These are phyloP conservation scores for Drosophila ohnishii DNA, from an alignment of 1,140 invertebrate species.

Conservation along the genomic window DNA sequence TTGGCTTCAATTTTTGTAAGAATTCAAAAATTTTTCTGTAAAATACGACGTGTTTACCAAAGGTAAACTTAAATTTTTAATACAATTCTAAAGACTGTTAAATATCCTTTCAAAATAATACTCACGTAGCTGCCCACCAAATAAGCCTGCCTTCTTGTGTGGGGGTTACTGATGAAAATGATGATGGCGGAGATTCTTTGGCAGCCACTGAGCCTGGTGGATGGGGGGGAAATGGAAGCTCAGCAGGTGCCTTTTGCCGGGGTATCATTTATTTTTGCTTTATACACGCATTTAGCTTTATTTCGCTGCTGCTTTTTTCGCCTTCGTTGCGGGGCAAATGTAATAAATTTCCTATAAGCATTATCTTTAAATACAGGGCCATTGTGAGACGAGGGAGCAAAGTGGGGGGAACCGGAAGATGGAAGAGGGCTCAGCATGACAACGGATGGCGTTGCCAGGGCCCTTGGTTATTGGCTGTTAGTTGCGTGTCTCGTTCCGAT, in stretches of 20 bases:
- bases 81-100: background rate
- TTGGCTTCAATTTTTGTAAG: too few species aligned
- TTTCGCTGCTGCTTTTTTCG: slow-evolving; percentile 32
- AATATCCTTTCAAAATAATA: background rate
- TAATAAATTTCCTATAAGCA: slow-evolving; percentile 73
- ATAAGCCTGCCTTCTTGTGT: background rate
- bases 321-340: slow-evolving; percentile 44
- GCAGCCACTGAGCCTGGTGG: background rate
- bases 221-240: slow-evolving; percentile 7
- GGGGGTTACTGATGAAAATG: slow-evolving; percentile 32
- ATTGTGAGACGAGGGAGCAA: slow-evolving; percentile 10
- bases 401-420: background rate
- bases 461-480: slow-evolving; percentile 38
- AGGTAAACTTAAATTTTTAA: background rate
- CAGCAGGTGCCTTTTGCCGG: slow-evolving; percentile 52
- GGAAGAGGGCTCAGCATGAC: slow-evolving; percentile 37
- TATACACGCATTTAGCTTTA: slow-evolving; percentile 69
- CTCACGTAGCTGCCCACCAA: background rate
- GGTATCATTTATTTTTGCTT: slow-evolving; percentile 62
- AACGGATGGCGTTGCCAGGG: slow-evolving; percentile 38
- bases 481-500: slow-evolving; percentile 33
- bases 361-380: slow-evolving; percentile 65
- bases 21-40: background rate
- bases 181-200: slow-evolving; percentile 41
- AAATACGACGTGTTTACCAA: too few species aligned